A percentile compares a stretch with the other conserved stretches of the same genome.
phyloP scores from a whole-genome alignment of 1,140 invertebrate species.

The Antheraea mylitta region DNA sequence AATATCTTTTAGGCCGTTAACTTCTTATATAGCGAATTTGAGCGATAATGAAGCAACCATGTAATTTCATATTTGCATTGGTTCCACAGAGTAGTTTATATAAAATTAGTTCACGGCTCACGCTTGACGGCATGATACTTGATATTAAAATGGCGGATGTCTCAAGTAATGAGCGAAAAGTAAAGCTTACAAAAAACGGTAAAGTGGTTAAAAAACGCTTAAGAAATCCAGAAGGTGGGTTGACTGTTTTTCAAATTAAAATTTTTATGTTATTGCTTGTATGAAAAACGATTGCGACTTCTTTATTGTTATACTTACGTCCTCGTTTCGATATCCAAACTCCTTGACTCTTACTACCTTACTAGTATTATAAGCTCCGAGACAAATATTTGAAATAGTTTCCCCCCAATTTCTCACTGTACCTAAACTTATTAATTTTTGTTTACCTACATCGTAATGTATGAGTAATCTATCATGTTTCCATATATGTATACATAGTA shows the following conservation, averaged over 20 bases:
- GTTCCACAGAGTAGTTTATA: too few species aligned
- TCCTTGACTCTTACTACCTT: constrained; percentile 75
- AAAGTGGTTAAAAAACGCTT: constrained; percentile 72
- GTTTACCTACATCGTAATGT: neutral
- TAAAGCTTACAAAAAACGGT: constrained; percentile 69
- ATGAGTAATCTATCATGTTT: neutral
- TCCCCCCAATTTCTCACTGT: neutral
- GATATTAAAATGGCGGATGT: constrained; percentile 78
- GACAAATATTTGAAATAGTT: constrained; percentile 12
- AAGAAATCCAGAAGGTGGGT: constrained; percentile 74
- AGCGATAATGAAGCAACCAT: too few species aligned
- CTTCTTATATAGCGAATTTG: too few species aligned
- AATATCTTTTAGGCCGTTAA: too few species aligned
- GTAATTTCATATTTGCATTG: too few species aligned
- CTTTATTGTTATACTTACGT: constrained; percentile 12
- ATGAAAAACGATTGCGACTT: neutral
- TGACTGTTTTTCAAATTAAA: constrained; percentile 9
- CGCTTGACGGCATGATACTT: constrained; percentile 17
- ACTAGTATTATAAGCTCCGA: constrained; percentile 47
- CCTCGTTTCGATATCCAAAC: constrained; percentile 25
- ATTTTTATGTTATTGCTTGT: constrained; percentile 1
- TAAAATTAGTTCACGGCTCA: too few species aligned
- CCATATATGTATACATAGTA: too few species aligned
- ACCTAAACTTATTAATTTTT: neutral
- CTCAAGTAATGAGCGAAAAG: constrained; percentile 69